These are phyloP conservation scores for Drosophila kikkawai DNA, from an alignment of 1,140 invertebrate genomes.

Conservation along the genomic window DNA sequence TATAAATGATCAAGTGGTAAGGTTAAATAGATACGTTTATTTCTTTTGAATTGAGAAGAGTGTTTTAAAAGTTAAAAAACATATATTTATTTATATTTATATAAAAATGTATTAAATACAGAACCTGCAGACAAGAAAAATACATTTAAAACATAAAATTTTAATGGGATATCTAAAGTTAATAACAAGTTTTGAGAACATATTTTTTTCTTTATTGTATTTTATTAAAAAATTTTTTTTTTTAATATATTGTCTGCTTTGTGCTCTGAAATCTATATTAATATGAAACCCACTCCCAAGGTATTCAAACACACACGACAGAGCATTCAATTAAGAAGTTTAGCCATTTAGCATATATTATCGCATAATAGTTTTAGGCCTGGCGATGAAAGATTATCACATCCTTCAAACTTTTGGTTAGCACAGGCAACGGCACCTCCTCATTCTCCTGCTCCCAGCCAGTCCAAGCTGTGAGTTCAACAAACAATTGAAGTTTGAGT, in stretches of 20 bases:
- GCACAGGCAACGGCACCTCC: background rate
- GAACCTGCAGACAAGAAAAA: background rate
- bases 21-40: slow-evolving; percentile 11
- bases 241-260: no score
- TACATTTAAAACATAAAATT: background rate
- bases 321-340: slow-evolving; percentile 46
- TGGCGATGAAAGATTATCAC: slow-evolving; percentile 51
- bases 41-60: background rate
- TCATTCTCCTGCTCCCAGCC: background rate
- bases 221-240: background rate
- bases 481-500: slow-evolving; percentile 45
- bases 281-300: background rate
- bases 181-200: background rate
- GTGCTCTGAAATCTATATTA: slow-evolving; percentile 2
- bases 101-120: background rate
- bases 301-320: background rate
- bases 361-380: slow-evolving; percentile 44
- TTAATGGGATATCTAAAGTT: background rate
- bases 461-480: slow-evolving; percentile 35
- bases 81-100: background rate
- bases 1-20: slow-evolving; percentile 34
- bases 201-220: background rate
- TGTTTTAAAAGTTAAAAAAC: background rate
- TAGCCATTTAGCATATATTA: slow-evolving; percentile 63
- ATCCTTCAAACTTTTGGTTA: slow-evolving; percentile 31